Evolutionary conservation across 2,797 vertebrate species (phyloP), one percentile per base, ranked within the genome.

Genomic region (Microctenopoma stevenorrisi): DNA sequence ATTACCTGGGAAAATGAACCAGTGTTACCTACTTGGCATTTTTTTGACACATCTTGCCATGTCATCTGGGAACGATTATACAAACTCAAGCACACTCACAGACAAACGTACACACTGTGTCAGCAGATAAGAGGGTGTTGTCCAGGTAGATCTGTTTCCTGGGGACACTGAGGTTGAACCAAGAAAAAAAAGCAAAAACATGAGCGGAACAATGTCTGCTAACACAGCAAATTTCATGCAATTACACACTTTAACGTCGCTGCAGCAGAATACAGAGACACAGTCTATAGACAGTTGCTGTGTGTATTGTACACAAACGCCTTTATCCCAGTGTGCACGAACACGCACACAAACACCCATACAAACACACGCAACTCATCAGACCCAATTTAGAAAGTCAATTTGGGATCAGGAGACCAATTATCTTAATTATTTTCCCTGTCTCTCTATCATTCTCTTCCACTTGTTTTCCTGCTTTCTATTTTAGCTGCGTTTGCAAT

Each of bases 331-430:
- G 37, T 38, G 11, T 5, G 40, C 40, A 46, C n/a, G n/a, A 44
- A 44, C 12, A 37, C 51, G 61, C 49, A 54, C 52, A 48, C 14
- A 16, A 14, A 42, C 43, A 40, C 18, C 1, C 5, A 55, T 51
- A 42, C 54, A 70, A 56, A 81, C 71, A 64, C 79, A 82, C 66
- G 55, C 74, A 80, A 61, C 64, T 84, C 78, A 84, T 81, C 72
- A 87, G 72, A 68, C 79, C 81, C 73, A 86, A 82, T 93, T 90
- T 89, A 80, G 78, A 91, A 88, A 91, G 87, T 89, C 78, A 85
- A 89, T 94, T 91, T 92, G 84, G 89, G 91, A 93, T 91, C 90
- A 91, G 70, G 92, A 93, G 91, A 93, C 92, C 89, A 95, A 93
- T 94, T 93, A 93, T 88, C 82, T 83, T 92, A 91, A 93, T 93